Conservation (phyloP, 1,140 invertebrate genomes). For the Polyergus mexicanus region DNA sequence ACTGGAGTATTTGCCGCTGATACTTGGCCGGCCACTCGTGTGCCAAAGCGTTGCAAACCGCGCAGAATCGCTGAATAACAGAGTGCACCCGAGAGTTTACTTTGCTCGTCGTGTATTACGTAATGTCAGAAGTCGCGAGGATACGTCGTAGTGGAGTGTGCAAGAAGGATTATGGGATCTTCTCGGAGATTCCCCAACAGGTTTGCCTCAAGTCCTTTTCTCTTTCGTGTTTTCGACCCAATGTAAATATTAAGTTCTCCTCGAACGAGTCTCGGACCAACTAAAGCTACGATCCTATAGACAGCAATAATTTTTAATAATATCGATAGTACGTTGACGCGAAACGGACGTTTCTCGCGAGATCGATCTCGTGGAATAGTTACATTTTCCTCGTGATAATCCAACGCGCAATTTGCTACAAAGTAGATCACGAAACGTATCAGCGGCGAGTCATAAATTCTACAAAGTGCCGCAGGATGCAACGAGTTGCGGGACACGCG, state of each 20-base stretch:
- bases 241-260: constrained; percentile 27
- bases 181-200: neutral
- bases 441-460: constrained; percentile 31
- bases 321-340: neutral
- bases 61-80: constrained; percentile 46
- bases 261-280: neutral
- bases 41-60: constrained; percentile 25
- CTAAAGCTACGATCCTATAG: neutral
- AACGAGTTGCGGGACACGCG: neutral
- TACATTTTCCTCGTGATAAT: neutral
- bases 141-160: neutral
- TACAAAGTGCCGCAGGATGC: neutral
- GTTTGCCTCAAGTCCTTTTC: constrained; percentile 37
- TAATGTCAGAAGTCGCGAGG: constrained; percentile 44
- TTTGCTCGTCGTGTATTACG: constrained; percentile 44
- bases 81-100: constrained; percentile 22
- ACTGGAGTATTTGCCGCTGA: constrained; percentile 28
- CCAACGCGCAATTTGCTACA: constrained; percentile 28
- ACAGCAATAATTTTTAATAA: neutral
- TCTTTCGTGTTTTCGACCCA: neutral
- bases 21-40: neutral
- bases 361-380: neutral
- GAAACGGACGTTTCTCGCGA: neutral
- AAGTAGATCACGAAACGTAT: constrained; percentile 39
- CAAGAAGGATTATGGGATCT: constrained; percentile 34